Percentiles rank a stretch among this genome's conserved stretches.
Conservation (phyloP, 2,797 vertebrate genomes). For the Neosilurus mollespiculum region DNA sequence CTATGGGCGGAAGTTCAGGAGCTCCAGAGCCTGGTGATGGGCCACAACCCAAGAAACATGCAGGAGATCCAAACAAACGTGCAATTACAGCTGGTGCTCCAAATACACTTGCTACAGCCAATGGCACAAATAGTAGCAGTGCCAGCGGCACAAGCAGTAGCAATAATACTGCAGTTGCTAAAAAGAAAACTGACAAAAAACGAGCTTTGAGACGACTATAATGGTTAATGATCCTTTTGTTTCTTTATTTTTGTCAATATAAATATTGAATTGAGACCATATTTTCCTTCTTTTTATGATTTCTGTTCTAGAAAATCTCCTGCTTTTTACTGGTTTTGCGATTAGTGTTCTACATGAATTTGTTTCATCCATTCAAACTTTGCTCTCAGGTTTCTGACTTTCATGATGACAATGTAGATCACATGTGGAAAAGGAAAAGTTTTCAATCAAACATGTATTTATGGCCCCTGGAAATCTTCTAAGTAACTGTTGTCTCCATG, state of each 20-base stretch:
- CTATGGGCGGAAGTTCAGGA: slow-evolving; percentile 75
- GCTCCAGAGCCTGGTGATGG: slow-evolving; percentile 74
- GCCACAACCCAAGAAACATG: slow-evolving; percentile 81
- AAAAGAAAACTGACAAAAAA: slow-evolving; percentile 95
- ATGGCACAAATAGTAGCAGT: slow-evolving; percentile 59
- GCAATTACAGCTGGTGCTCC: slow-evolving; percentile 62
- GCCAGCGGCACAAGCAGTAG: slow-evolving; percentile 67
- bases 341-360: slow-evolving; percentile 25
- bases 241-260: slow-evolving; percentile 59
- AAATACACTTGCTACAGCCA: slow-evolving; percentile 67
- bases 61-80: slow-evolving; percentile 77
- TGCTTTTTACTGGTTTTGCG: slow-evolving; percentile 50
- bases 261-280: slow-evolving; percentile 73
- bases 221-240: slow-evolving; percentile 29
- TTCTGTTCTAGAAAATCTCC: slow-evolving; percentile 45
- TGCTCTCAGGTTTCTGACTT: slow-evolving; percentile 54
- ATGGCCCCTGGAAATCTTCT: background rate
- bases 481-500: background rate
- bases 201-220: slow-evolving; percentile 90
- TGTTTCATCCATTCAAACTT: slow-evolving; percentile 12
- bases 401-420: slow-evolving; percentile 39
- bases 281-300: slow-evolving; percentile 60
- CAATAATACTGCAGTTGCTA: slow-evolving; percentile 77
- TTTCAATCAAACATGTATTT: slow-evolving; percentile 17
- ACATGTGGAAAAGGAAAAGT: slow-evolving; percentile 1